Evolutionary conservation across 2,888 invertebrate genomes (phyloP).

Genomic region (Phaedon cochleariae): DNA sequence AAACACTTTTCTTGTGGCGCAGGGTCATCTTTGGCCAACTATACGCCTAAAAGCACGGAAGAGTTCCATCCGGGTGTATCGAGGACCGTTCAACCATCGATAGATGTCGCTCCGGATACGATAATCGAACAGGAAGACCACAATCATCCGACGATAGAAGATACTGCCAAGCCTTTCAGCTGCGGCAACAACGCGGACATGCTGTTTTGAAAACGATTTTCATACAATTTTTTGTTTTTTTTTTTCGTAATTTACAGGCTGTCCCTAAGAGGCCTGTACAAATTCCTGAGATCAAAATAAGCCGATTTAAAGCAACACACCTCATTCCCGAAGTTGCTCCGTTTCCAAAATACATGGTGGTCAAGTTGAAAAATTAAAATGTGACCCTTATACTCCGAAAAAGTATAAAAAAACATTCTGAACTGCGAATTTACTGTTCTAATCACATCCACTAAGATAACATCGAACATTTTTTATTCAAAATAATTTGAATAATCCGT

Average conservation of each 20-base stretch:
- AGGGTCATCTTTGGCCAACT: conserved; percentile 74
- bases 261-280: conserved; percentile 2
- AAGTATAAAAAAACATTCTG: no score
- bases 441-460: no score
- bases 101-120: no score
- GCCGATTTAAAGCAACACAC: no score
- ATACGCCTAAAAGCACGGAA: conserved; percentile 81
- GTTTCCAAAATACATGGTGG: no score
- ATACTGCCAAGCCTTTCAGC: conserved; percentile 57
- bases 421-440: no score
- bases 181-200: conserved; percentile 60
- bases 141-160: conserved; percentile 36
- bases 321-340: no score
- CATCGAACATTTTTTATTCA: no score
- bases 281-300: no score
- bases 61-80: conserved; percentile 84
- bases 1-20: background rate
- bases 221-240: background rate
- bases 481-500: no score
- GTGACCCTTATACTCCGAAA: no score
- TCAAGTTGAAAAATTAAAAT: no score
- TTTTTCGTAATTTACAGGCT: background rate
- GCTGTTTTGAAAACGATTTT: conserved; percentile 53
- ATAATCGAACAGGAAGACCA: conserved; percentile 61
- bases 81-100: conserved; percentile 61